Evolutionary conservation across 2,888 invertebrate genomes (phyloP), one percentile per base, ranked within the genome.

Genomic region (Euplagia quadripunctaria): DNA sequence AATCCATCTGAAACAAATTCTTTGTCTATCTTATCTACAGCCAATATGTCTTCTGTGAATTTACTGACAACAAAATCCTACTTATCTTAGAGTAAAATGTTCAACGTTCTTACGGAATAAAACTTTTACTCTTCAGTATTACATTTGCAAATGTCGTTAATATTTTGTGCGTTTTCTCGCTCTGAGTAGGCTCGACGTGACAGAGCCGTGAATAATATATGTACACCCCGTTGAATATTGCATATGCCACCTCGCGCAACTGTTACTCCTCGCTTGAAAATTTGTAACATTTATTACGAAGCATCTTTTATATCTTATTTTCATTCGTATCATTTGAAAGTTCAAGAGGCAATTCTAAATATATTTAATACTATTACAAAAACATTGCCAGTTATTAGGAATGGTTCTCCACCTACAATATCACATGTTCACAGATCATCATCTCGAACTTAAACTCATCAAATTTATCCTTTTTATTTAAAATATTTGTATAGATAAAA

Each of bases 91-190:
- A 14, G 6, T 58, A 31, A 14, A 20, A 58, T 58, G 12, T 31
- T 58, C 31, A 6, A 66, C 31, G 31, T 66, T 31, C 49, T 66
- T 31, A 31, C 31, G 49, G 49, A 66, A 71, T 65, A 71, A 61
- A 63, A 71, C 16, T 58, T n/a, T 68, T 43, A 43, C 72, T 68
- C 31, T 52, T 63, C n/a, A 68, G 72, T 66, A 76, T 80, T 63
- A 82, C 77, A 84, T 82, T 84, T 72, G 68, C 64, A 74, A 75
- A 75, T 74, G 72, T 77, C 75, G 55, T 82, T 80, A 82, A 82
- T 82, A 84, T 82, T 82, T 84, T 77, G 80, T 73, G 68, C 71
- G 82, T 74, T 77, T 81, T 84, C 72, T 70, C 82, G 80, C 82
- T 68, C 58, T 49, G 63, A 63, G 73, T 71, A 68, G 76, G 76